A percentile compares a stretch with the other conserved stretches of the same genome.
Conservation (phyloP, 2,888 invertebrate species). For the Augochlorella aurata region DNA sequence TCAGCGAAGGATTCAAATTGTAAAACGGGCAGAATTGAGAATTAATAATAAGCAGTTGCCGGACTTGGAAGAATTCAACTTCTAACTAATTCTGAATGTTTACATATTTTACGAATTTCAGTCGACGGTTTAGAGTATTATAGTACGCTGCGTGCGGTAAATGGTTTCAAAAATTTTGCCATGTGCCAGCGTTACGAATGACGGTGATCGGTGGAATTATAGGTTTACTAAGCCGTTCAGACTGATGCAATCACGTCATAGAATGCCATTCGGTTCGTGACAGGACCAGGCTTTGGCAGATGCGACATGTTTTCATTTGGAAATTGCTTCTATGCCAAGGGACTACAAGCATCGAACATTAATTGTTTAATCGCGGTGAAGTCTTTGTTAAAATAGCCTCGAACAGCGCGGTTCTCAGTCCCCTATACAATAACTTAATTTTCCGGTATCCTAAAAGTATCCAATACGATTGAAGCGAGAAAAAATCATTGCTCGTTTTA, state of each 20-base stretch:
- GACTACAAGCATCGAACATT: background rate
- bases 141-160: background rate
- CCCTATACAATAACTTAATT: background rate
- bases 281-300: background rate
- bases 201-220: slow-evolving; percentile 7
- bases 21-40: background rate
- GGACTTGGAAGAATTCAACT: background rate
- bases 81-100: too few relatives aligned
- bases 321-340: background rate
- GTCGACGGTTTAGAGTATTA: background rate
- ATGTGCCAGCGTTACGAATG: background rate
- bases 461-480: background rate
- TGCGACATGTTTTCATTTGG: background rate
- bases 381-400: background rate
- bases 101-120: background rate
- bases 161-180: background rate
- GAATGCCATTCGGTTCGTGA: background rate
- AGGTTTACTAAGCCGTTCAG: background rate
- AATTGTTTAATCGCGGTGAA: background rate
- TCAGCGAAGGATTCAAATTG: too few relatives aligned
- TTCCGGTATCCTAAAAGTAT: background rate
- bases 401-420: background rate
- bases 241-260: background rate
- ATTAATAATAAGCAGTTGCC: background rate
- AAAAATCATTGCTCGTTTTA: background rate